Base-by-base conservation (phyloP, 2,888 invertebrate species). In the Ischnus inquisitorius region DNA sequence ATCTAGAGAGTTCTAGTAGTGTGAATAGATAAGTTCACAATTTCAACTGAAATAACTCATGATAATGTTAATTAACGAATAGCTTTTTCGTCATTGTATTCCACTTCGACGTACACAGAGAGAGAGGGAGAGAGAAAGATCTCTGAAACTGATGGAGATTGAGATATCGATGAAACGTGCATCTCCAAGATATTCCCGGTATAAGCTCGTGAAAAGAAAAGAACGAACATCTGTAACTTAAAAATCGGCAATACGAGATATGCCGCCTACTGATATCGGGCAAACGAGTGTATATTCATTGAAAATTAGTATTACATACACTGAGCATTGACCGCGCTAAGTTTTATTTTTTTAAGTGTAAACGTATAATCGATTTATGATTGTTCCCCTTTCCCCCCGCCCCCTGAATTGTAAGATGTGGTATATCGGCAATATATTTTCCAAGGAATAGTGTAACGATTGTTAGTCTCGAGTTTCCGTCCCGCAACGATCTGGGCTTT, bases 271-370 rank as follows among this genome's bases (percentile, higher is more conserved):
- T 46, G 76, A 80, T 67, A 48, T 72, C 46, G 71, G 65, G 34
- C 41, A 57, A 75, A 77, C 34, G 72, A 80, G 71, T 77, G 62
- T 64, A 81, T 80, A 67, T 78, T 78, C 46, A 78, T 75, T 75
- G 54, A 75, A 71, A 76, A 57, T 75, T 84, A 84, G 84, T 84
- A 84, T 84, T 81, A 84, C 48, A 77, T 74, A 80, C 77, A 79
- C 57, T 41, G 84, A 84, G 81, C 81, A 84, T 84, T 84, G 78
- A 84, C 64, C 81, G 74, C 78, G 77, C 81, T 34, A 78, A 84
- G 84, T 84, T 84, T 84, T 84, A 84, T 84, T 84, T 84, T 84
- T 84, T 84, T 84, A 84, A 81, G 74, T 81, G 64, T 84, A 79
- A 75, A 64, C 65, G 68, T 74, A 74, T 78, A 72, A 84, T 81